Conservation (phyloP, 2,797 vertebrate species). For the Hydrocynus forskahlii region DNA sequence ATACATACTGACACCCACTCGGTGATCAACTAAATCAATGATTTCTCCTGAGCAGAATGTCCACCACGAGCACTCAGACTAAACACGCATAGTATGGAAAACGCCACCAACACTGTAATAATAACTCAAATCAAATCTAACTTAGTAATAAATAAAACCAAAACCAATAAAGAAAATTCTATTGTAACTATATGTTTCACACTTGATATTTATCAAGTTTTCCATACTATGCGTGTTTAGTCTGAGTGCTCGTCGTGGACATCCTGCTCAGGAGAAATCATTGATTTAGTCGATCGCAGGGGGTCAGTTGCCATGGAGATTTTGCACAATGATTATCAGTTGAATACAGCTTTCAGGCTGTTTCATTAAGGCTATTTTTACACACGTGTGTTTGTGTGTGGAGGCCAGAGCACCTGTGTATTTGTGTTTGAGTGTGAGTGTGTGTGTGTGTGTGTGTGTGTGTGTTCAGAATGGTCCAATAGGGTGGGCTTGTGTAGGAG, state of each 20-base stretch:
- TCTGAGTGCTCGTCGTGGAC: neutral
- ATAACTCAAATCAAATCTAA: too few relatives aligned
- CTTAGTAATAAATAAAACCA: too few relatives aligned
- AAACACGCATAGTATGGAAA: too few relatives aligned
- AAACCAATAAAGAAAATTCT: too few relatives aligned
- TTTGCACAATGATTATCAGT: conserved; percentile 66
- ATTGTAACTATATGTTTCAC: too few relatives aligned
- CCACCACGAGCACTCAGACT: neutral
- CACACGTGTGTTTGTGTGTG: conserved; percentile 63
- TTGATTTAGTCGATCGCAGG: conserved; percentile 43
- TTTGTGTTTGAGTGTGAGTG: too few relatives aligned
- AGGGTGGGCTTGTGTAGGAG: neutral
- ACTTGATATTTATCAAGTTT: too few relatives aligned
- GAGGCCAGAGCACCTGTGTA: neutral
- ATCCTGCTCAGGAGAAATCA: neutral
- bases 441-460: neutral
- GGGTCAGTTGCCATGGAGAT: conserved; percentile 81
- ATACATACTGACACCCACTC: conserved; percentile 74
- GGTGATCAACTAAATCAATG: conserved; percentile 37
- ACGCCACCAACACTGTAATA: too few relatives aligned
- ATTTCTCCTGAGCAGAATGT: neutral
- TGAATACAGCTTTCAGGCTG: conserved; percentile 71
- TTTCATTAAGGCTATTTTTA: conserved; percentile 67
- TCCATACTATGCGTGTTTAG: too few relatives aligned
- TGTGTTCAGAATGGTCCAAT: neutral